Base-by-base conservation (phyloP, 2,888 invertebrate species). In the Limnephilus rhombicus region DNA sequence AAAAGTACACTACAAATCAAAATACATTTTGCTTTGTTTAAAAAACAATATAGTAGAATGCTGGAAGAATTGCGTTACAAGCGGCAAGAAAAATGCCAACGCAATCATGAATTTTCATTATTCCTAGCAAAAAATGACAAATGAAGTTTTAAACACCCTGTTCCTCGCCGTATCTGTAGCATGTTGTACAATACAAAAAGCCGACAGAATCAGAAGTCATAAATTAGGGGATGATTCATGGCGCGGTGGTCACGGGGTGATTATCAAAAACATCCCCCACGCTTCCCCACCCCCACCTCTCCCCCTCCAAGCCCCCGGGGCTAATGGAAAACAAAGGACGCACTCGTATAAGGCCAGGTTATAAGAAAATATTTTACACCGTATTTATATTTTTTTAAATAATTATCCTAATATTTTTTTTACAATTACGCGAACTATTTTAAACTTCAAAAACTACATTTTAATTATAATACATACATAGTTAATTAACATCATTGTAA, bases 151-250 rank as follows among this genome's bases (percentile, higher is more conserved):
- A 49, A 86, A 49, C 86, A 49, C 45, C 49, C 49, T n/a, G 86
- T 5, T 68, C 68, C 68, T 45, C 86, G 41, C 86, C 41, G 18
- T 83, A 68, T 80, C 88, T 89, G 88, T 37, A 45, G 45, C 87
- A 82, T 82, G 87, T 91, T 91, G 91, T 81, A 34, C 88, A 34
- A 34, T 89, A 82, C 82, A 90, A 90, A 92, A 90, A 92, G 86
- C 86, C 80, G 92, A 81, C 86, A 87, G 86, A 86, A 90, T 92
- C 90, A 92, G 81, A 91, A 91, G 91, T 92, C 91, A 91, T 92
- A 92, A 92, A 91, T 91, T 89, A 92, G 91, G 90, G 91, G 92
- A 90, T 90, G 92, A 91, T 91, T 90, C 92, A 92, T 91, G 90
- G 91, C 49, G 41, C 34, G 91, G 90, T 91, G 92, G 92, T 91